Percentiles rank a stretch among this genome's conserved stretches.
Conservation (phyloP, 2,888 invertebrate species). For the Agrotis clavis region DNA sequence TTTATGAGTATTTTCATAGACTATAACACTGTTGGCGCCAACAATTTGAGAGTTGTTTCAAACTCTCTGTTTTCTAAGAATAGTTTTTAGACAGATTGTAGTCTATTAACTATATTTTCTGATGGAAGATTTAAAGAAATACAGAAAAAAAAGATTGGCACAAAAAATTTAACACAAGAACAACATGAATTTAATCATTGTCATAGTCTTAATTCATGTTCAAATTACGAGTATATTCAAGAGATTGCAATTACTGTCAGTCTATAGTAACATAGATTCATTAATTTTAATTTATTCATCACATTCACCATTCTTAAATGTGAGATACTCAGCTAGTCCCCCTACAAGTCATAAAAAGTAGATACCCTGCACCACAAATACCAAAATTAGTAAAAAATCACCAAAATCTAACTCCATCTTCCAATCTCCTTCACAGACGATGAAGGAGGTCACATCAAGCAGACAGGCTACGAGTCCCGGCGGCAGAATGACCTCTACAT, state of each 20-base stretch:
- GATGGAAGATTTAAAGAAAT: too few relatives aligned
- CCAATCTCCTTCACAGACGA: conserved; percentile 90
- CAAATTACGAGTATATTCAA: too few relatives aligned
- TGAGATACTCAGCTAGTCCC: neutral
- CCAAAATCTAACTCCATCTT: neutral
- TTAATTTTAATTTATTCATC: neutral
- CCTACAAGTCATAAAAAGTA: too few relatives aligned
- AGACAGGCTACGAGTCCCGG: conserved; percentile 87
- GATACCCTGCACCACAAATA: neutral
- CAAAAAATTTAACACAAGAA: too few relatives aligned
- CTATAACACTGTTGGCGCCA: neutral
- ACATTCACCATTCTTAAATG: too few relatives aligned
- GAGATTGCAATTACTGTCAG: too few relatives aligned
- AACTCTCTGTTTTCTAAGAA: neutral
- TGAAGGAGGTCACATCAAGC: conserved; percentile 93
- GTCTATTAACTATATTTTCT: too few relatives aligned
- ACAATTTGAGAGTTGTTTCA: neutral
- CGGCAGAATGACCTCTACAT: conserved; percentile 95
- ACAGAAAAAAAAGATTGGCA: too few relatives aligned
- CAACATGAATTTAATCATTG: neutral
- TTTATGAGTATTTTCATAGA: neutral
- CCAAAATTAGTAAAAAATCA: neutral
- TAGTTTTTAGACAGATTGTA: too few relatives aligned
- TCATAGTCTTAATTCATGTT: neutral
- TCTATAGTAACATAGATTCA: neutral